Base-by-base conservation (phyloP, 1,140 invertebrate genomes). In the Heliconius melpomene region DNA sequence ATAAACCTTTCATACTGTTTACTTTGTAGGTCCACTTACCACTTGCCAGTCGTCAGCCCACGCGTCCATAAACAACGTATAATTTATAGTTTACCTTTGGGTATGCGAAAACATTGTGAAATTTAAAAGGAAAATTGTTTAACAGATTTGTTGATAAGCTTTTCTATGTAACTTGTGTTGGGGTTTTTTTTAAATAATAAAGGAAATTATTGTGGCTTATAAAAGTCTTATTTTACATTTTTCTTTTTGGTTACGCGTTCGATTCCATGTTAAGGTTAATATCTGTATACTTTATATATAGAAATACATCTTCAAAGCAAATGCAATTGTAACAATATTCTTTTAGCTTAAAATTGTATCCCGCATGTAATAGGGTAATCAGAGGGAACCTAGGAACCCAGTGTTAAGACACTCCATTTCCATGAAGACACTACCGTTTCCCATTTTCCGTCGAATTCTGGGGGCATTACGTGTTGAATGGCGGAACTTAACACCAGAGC, bases 1-100 rank as follows among this genome's bases (percentile, higher is more conserved):
- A 36, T 36, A 32, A 60, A 57, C 52, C 20, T 75, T 20, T 23
- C 50, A 60, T 57, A 60, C 0, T 36, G 32, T 36, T 36, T 36
- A 36, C 32, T 36, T 36, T 36, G 20, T 75, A 75, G 38, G 52
- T 60, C 40, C 38, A 66, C 36, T 60, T 75, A 23, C 74, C 32
- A 75, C 36, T 60, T 75, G 23, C 74, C 32, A 75, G 74, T 66
- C 74, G 66, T 66, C 74, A 38, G 54, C 74, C 74, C 74, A 57
- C 74, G 60, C 54, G 36, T 75, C 38, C 74, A 75, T 75, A 66
- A 75, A 23, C 74, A 66, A 60, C 38, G 54, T 60, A 75, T 75
- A 75, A 75, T 75, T 66, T 75, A 75, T 75, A 75, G 54, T 75
- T 66, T 32, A 29, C 29, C 29, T 29, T 57, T 6, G 8, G 29